Evolutionary conservation across 53 echinoderm and acorn worm genomes (phyloP), one percentile per base, ranked within the genome.

Genomic region (Echinarachnius parma): DNA sequence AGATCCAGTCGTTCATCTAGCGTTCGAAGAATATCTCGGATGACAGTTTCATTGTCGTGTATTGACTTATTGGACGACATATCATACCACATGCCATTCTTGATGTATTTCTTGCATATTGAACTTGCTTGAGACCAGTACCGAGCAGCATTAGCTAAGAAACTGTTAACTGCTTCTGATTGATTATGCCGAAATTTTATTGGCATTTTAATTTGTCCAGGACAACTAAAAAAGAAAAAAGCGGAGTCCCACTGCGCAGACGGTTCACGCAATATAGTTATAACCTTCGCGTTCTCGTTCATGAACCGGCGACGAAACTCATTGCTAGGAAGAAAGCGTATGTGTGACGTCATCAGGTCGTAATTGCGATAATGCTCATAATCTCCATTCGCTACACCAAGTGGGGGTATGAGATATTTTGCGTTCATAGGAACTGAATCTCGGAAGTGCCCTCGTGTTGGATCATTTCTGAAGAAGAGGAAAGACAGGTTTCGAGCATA

Each of bases 81-180:
- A 48, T 66, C 66, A 30, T 29, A 66, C 48, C 48, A 66, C 66
- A 66, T 66, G 4, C 66, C 66, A 22, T 66, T 66, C 19, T 48
- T 26, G 9, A 48, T 10, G 66, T 66, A 66, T n/a, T 47, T 46
- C 21, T 66, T 66, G 42, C 62, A 62, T 11, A 46, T 27, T 10
- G 28, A 8, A 1, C 29, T 16, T 9, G n/a, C 8, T 5, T 10
- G 27, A 4, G 2, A n/a, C 66, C 66, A 66, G 48, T 66, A 46
- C 14, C 0, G 7, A 10, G 31, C 10, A 46, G 48, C 28, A 47
- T 29, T 14, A 0, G 48, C n/a, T 1, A 66, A 21, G 31, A 66
- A 66, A 28, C 3, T 18, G 1, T 66, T 3, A 4, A 66, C n/a
- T 2, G 27, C 47, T 15, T 27, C 66, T 21, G 46, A n/a, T 16